Evolutionary conservation across 2,113 vertebrate genomes (phyloP), one percentile per base, ranked within the genome.

Genomic region (Alces alces): DNA sequence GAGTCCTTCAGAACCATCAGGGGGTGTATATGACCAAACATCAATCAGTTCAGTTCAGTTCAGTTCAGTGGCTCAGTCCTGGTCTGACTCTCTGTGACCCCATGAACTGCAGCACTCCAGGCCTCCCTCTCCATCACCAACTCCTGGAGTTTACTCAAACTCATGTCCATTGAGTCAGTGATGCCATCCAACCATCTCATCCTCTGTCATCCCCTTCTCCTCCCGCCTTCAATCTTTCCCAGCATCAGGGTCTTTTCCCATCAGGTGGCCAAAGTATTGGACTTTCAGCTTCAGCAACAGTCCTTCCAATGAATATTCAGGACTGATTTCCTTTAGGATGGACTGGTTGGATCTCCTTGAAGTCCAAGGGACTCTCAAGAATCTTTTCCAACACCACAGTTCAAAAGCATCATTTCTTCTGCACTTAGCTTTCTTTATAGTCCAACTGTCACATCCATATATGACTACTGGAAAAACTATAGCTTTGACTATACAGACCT

Each of bases 1-100:
- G 54, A 43, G 28, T 58, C 87, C 61, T 93, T 96, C 55, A 87
- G 55, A 93, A 79, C 57, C 88, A 86, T 88, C 83, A 66, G 70
- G 66, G 78, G 36, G 25, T 45, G 27, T 13, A 8, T 33, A 7
- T 11, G 52, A 30, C 55, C 57, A 87, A 91, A 80, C 16, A 28
- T 27, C 28, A 57, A 6, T 3, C 64, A 36, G 33, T 66, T 11
- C 64, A 23, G 33, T 66, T 66, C 33, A 43, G 43, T 43, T 39
- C 43, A n/a, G n/a, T 12, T 70, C n/a, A 70, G n/a, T 36, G 5
- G 5, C 5, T 70, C 64, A 70, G n/a, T 70, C 9, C 17, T 70
- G 9, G 9, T 36, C 17, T 23, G 19, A 12, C 19, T 23, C 66
- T 36, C 1, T 39, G 66, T 0, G n/a, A 39, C n/a, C 19, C 10